These are phyloP conservation scores for Brachyptera risi DNA, from an alignment of 2,888 invertebrate species.

Conservation along the genomic window DNA sequence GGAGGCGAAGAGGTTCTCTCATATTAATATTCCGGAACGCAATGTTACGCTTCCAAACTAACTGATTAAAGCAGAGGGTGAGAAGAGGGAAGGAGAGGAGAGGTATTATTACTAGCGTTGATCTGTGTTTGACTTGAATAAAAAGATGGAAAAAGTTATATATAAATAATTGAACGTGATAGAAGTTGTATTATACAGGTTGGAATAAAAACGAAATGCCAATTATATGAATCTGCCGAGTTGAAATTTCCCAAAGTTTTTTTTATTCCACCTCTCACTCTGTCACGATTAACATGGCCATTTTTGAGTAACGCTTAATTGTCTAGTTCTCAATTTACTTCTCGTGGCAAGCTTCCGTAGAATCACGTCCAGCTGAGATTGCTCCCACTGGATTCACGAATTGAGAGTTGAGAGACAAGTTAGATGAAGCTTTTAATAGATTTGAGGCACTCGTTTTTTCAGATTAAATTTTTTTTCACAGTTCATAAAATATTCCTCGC, in stretches of 20 bases:
- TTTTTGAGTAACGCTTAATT: no score
- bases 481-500: no score
- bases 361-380: no score
- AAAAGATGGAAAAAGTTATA: conserved; percentile 15
- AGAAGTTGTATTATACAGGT: not conserved
- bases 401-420: no score
- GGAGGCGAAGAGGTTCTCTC: conserved; percentile 19
- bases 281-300: no score
- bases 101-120: conserved; percentile 4
- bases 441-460: no score
- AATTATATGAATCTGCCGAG: conserved; percentile 18
- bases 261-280: not conserved
- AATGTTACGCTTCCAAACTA: conserved; percentile 13
- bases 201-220: conserved; percentile 12
- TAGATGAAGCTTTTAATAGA: no score
- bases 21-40: conserved; percentile 31
- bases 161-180: conserved; percentile 20
- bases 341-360: no score
- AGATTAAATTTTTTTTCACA: no score
- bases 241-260: not conserved
- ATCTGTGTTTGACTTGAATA: conserved; percentile 25
- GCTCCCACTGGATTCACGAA: no score
- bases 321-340: no score
- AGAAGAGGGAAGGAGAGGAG: conserved; percentile 1
- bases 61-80: conserved; percentile 14